Evolutionary conservation across 2,113 vertebrate genomes (phyloP), one percentile per base, ranked within the genome.

Genomic region (Eonycteris spelaea): DNA sequence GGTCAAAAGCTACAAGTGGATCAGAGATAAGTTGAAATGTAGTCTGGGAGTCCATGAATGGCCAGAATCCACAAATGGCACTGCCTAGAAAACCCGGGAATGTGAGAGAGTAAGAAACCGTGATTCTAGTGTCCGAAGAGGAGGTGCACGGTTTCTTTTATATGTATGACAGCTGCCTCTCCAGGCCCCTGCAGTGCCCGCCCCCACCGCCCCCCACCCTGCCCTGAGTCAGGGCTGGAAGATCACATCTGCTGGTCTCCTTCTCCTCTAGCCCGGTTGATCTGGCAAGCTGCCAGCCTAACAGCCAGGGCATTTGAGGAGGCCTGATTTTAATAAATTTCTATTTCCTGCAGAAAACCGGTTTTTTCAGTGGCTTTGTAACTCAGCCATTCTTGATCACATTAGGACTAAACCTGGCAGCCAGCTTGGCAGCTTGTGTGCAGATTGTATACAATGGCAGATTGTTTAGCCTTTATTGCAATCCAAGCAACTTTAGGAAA

Each of bases 301-400:
- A 78, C 80, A 88, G 85, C 33, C 75, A 40, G 68, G 40, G 85
- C 63, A 82, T 82, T 82, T 43, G 13, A 61, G 53, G 91, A 95
- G 75, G 80, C 67, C 94, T 91, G 96, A 97, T 84, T 97, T 97
- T 94, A 96, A 97, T 97, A 97, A 95, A 93, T 97, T 87, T 95
- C 97, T 97, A 45, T 94, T 97, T 98, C 97, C 95, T 95, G 93
- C 83, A 95, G 94, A 96, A 97, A 97, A 96, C 97, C 22, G 40
- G 59, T 97, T 97, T 97, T 93, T 65, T 95, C 94, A 95, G 95
- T 95, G 86, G 92, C 95, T 97, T 96, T 96, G 88, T 97, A 98
- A 95, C 88, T 30, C 84, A 87, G 74, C 94, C 77, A 85, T 95
- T 96, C 90, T 96, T 95, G 96, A 96, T 96, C 97, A 89, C 96